phyloP scores from a whole-genome alignment of 2,113 vertebrate species.

The Saccopteryx bilineata region DNA sequence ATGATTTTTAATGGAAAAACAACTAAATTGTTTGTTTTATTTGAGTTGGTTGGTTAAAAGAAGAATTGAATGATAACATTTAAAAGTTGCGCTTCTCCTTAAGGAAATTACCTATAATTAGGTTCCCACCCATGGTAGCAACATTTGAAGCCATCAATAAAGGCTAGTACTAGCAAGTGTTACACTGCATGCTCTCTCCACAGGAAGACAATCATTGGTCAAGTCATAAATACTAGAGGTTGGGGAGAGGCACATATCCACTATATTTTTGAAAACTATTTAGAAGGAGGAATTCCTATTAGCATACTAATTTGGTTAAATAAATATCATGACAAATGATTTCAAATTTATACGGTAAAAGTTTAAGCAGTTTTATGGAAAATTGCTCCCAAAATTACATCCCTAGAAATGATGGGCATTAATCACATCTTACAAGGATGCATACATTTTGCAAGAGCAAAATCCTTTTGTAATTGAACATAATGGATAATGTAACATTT shows the following conservation, averaged over 20 bases:
- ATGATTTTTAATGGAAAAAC: neutral
- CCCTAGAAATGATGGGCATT: slow-evolving; percentile 60
- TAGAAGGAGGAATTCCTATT: slow-evolving; percentile 5
- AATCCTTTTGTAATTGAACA: slow-evolving; percentile 52
- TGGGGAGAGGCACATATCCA: neutral
- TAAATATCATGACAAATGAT: slow-evolving; percentile 49
- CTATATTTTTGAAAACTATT: neutral
- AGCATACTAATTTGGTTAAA: slow-evolving; percentile 52
- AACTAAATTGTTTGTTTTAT: neutral
- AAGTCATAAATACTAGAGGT: neutral
- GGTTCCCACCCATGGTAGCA: neutral
- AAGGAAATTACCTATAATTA: neutral
- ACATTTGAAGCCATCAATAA: neutral
- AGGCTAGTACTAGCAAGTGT: neutral
- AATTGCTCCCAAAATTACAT: slow-evolving; percentile 59
- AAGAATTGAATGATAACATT: neutral
- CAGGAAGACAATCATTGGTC: neutral
- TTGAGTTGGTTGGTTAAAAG: slow-evolving; percentile 7
- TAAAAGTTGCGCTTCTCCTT: slow-evolving; percentile 9
- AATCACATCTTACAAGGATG: slow-evolving; percentile 49
- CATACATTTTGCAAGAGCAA: slow-evolving; percentile 41
- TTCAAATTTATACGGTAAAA: slow-evolving; percentile 66
- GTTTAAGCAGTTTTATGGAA: slow-evolving; percentile 59
- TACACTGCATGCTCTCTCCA: neutral
- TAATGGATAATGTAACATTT: slow-evolving; percentile 37